Evolutionary conservation across 2,113 vertebrate genomes (phyloP).

Genomic region (Glaucomys volans): DNA sequence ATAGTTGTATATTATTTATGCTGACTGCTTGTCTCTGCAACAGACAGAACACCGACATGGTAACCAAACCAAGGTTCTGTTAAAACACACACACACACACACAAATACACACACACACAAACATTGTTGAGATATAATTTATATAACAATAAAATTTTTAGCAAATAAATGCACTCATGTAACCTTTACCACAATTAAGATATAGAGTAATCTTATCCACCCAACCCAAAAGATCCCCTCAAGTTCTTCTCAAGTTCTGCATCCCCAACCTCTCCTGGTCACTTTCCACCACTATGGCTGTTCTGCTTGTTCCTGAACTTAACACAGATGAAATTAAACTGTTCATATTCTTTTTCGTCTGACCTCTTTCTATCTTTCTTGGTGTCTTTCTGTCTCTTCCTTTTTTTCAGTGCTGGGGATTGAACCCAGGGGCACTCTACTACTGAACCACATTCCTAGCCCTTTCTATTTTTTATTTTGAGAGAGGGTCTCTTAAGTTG

Average conservation of each 20-base stretch:
- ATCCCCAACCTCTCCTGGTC: too few relatives aligned
- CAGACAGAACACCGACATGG: neutral
- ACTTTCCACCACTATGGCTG: neutral
- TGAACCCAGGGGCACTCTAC: too few relatives aligned
- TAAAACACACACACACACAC: neutral
- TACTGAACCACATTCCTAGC: too few relatives aligned
- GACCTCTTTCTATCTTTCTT: neutral
- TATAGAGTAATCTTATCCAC: neutral
- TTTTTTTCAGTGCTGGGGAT: too few relatives aligned
- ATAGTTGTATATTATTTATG: neutral
- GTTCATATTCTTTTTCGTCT: neutral
- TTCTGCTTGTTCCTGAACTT: neutral
- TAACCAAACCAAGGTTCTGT: neutral
- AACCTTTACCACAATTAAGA: neutral
- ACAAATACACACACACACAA: neutral
- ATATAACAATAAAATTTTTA: neutral
- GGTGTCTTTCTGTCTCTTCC: neutral
- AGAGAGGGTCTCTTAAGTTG: neutral
- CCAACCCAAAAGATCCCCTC: neutral
- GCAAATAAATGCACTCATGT: neutral
- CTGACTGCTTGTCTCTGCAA: neutral
- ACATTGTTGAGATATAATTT: neutral
- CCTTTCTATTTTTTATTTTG: neutral
- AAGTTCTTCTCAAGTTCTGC: neutral
- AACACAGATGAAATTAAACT: neutral